Evolutionary conservation across 2,888 invertebrate species (phyloP), one percentile per base, ranked within the genome.

Genomic region (Scaptodrosophila latifasciaeformis): DNA sequence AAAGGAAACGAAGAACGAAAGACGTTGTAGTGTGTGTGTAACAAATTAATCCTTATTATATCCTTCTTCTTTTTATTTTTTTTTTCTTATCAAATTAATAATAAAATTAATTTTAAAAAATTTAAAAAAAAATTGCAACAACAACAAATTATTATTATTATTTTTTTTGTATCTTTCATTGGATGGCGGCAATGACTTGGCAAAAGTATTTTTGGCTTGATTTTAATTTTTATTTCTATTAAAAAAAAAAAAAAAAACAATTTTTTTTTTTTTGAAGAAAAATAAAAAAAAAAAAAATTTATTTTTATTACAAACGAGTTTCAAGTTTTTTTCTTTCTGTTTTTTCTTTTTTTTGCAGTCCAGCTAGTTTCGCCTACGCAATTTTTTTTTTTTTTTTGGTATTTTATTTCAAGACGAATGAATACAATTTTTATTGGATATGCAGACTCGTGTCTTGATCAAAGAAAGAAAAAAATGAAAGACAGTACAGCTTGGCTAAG

Each of bases 31-130:
- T 39, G 10, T 15, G 29, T 29, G 29, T 29, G 29, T 29, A 29
- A 29, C 29, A 29, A n/a, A n/a, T n/a, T n/a, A n/a, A n/a, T n/a
- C n/a, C n/a, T n/a, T n/a, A n/a, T n/a, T n/a, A n/a, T n/a, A n/a
- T n/a, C 43, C 42, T 65, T 54, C 54, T 59, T 53, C 52, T 51
- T 62, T 50, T 49, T 50, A 44, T 52, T 35, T 62, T 40, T 51
- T 17, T 7, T 31, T 49, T 12, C 24, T n/a, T n/a, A n/a, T n/a
- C n/a, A n/a, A n/a, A n/a, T n/a, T n/a, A n/a, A n/a, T n/a, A n/a
- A n/a, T n/a, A n/a, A n/a, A n/a, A n/a, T n/a, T n/a, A n/a, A n/a
- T n/a, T n/a, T n/a, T n/a, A n/a, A n/a, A n/a, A n/a, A n/a, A n/a
- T n/a, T n/a, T n/a, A n/a, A n/a, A n/a, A n/a, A n/a, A n/a, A n/a